A percentile compares a stretch with the other conserved stretches of the same genome.
Evolutionary conservation across 2,888 invertebrate species (phyloP).

Genomic region (Epinotia ramella): DNA sequence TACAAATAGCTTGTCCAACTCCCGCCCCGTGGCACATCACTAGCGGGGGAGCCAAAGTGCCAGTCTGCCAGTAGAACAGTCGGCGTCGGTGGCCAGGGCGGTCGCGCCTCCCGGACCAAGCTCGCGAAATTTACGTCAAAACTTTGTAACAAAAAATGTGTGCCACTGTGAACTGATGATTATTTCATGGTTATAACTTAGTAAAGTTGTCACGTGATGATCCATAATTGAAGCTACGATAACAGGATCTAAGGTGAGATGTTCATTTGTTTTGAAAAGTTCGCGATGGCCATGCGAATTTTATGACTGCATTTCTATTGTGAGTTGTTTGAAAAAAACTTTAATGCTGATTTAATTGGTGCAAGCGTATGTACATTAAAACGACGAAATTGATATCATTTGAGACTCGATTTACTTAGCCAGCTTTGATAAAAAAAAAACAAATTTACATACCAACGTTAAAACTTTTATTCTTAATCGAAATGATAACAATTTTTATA

Average conservation of each 20-base stretch:
- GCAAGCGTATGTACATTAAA: neutral
- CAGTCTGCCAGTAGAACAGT: slow-evolving; percentile 15
- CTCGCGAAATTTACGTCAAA: slow-evolving; percentile 3
- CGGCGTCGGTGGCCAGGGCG: slow-evolving; percentile 15
- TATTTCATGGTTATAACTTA: neutral
- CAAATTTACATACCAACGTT: too few relatives aligned
- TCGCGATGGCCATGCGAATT: slow-evolving; percentile 12
- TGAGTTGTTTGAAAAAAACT: neutral
- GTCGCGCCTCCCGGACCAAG: slow-evolving; percentile 20
- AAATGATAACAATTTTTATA: too few relatives aligned
- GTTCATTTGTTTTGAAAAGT: slow-evolving; percentile 7
- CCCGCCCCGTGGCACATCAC: slow-evolving; percentile 22
- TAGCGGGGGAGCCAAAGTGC: slow-evolving; percentile 10
- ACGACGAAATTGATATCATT: slow-evolving; percentile 1
- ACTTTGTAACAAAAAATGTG: slow-evolving; percentile 18
- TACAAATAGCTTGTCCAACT: neutral
- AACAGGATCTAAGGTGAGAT: slow-evolving; percentile 15
- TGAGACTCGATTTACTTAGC: too few relatives aligned
- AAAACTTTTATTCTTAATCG: too few relatives aligned
- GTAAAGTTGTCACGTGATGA: neutral
- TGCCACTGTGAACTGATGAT: slow-evolving; percentile 16
- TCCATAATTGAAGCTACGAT: neutral
- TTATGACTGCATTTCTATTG: slow-evolving; percentile 15
- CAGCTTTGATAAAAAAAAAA: too few relatives aligned
- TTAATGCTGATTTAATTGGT: neutral